Base-by-base conservation (phyloP, 2,113 vertebrate genomes). In the Anhinga rufa region DNA sequence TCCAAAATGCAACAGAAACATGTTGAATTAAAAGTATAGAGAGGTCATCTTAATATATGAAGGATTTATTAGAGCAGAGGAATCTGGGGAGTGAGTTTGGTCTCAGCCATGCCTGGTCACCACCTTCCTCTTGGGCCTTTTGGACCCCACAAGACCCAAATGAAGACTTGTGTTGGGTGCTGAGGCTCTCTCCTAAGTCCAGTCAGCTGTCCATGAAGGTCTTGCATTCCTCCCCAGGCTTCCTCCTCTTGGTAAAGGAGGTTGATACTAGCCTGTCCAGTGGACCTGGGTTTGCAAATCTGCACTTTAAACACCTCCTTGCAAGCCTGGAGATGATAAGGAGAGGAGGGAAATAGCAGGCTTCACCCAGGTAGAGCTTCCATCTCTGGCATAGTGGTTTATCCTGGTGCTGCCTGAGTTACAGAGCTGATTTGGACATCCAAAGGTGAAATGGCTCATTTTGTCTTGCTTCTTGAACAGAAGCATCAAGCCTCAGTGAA, bases 131-230 rank as follows among this genome's bases (percentile, higher is more conserved):
- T 36, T 75, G 46, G 14, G 21, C 4, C 38, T 74, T 86, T 82
- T 38, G 46, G 42, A 78, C 7, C 42, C 22, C 32, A 20, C 16
- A 54, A 51, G 20, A 60, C 11, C 22, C 34, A 77, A 76, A 29
- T 2, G 9, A 64, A 42, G n/a, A 24, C 5, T 70, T 68, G 7
- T 3, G 0, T 55, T 46, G 70, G 7, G 11, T 71, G 7, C 36
- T 93, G 66, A 40, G 17, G 20, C 15, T 70, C 51, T 78, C 60
- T 89, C 9, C 32, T 36, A 26, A 42, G 29, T 66, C 22, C n/a
- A 21, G 25, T 36, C 57, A 71, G 18, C 34, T 2, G 2, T 42
- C 31, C 12, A 9, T 28, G 26, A 68, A 28, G 8, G 16, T 69
- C 57, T 82, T 60, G 51, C 24, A 9, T 94, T 29, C 13, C 8